A percentile compares a stretch with the other conserved stretches of the same genome.
phyloP scores from a whole-genome alignment of 2,888 invertebrate genomes.

The Allacma fusca region DNA sequence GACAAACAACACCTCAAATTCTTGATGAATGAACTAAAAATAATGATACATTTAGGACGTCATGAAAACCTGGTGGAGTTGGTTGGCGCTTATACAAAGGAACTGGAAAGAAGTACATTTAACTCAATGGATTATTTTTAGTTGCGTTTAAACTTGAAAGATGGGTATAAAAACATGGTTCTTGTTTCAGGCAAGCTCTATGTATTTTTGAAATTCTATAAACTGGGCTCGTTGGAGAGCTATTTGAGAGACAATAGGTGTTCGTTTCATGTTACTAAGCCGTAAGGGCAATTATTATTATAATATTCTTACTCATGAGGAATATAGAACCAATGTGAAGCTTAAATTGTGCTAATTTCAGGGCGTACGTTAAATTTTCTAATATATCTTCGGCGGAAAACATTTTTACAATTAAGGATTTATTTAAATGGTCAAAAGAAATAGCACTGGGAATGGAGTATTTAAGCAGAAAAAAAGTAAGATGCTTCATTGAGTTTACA shows the following conservation, averaged over 20 bases:
- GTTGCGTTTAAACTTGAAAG: no score
- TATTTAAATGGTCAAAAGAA: not conserved
- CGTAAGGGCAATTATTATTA: no score
- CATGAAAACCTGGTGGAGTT: not conserved
- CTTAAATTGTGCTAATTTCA: no score
- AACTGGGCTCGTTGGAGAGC: not conserved
- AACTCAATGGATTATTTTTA: no score
- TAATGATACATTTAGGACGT: not conserved
- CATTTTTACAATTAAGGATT: no score
- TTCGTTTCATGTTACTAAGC: not conserved
- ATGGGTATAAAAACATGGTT: no score
- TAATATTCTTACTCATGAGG: no score
- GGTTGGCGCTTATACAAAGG: not conserved
- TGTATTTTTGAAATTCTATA: not conserved
- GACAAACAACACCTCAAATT: not conserved
- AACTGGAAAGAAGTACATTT: not conserved
- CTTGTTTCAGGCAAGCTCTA: not conserved
- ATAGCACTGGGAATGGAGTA: not conserved
- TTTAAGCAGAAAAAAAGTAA: conserved; percentile 12
- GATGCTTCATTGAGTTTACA: no score
- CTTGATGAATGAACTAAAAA: not conserved
- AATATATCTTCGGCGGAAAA: no score
- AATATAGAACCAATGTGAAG: no score
- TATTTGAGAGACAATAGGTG: not conserved
- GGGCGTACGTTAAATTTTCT: no score